Percentiles rank a stretch among this genome's conserved stretches.
Evolutionary conservation across 2,888 invertebrate genomes (phyloP).

Genomic region (Luffia ferchaultella): DNA sequence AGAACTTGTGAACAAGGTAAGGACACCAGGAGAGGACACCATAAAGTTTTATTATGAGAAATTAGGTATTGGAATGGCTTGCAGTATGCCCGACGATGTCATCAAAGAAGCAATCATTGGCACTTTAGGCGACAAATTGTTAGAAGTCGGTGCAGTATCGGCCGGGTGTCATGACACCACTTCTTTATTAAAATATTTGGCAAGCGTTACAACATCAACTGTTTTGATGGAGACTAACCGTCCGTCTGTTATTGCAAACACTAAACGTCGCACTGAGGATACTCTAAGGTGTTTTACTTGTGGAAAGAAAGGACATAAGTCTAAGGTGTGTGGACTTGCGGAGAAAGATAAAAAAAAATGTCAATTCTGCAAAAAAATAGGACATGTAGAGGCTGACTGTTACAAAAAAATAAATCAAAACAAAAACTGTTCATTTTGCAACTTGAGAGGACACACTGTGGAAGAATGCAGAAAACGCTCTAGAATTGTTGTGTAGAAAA

Average conservation of each 20-base stretch:
- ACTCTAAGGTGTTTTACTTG: slow-evolving; percentile 6
- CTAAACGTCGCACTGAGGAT: not conserved
- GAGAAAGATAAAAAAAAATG: not conserved
- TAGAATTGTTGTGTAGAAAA: no score
- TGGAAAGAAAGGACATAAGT: slow-evolving; percentile 11
- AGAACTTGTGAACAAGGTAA: slow-evolving; percentile 10
- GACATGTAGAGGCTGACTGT: slow-evolving; percentile 8
- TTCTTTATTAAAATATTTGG: slow-evolving; percentile 8
- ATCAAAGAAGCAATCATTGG: slow-evolving; percentile 12
- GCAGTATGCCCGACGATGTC: slow-evolving; percentile 9
- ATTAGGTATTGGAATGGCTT: slow-evolving; percentile 13
- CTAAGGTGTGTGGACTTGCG: not conserved
- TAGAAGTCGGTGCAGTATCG: slow-evolving; percentile 10
- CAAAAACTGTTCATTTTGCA: slow-evolving; percentile 6
- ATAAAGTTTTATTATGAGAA: slow-evolving; percentile 13
- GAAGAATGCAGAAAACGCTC: slow-evolving; percentile 9
- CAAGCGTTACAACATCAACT: slow-evolving; percentile 4
- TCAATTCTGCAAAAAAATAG: not conserved
- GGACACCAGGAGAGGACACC: slow-evolving; percentile 9
- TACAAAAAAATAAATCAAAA: slow-evolving; percentile 5
- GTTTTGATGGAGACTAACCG: not conserved
- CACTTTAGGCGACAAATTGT: slow-evolving; percentile 10
- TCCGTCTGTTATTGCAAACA: no score
- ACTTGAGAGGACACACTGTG: slow-evolving; percentile 5
- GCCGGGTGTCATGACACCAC: slow-evolving; percentile 10